Evolutionary conservation across 2,113 vertebrate species (phyloP).

Genomic region (Dipodomys spectabilis): DNA sequence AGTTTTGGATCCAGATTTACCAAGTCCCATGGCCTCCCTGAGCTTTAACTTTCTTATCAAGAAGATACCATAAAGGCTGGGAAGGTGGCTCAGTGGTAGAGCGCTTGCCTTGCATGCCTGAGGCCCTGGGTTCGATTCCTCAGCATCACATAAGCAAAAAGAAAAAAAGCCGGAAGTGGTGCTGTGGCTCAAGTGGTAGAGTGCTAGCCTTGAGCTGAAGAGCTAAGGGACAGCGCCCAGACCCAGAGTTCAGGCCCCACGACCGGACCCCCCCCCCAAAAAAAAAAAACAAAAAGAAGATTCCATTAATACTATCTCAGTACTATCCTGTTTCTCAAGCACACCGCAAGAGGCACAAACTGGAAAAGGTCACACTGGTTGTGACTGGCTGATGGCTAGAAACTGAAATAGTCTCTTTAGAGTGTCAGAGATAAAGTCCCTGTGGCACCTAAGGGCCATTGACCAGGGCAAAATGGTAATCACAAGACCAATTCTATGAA

Average conservation of each 20-base stretch:
- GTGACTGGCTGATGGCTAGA: background rate
- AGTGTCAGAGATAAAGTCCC: background rate
- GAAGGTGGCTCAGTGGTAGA: too few species aligned
- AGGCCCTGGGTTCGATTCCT: too few species aligned
- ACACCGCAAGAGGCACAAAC: background rate
- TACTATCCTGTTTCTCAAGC: background rate
- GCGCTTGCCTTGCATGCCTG: too few species aligned
- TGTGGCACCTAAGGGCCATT: background rate
- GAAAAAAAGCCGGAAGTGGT: too few species aligned
- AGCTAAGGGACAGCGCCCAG: too few species aligned
- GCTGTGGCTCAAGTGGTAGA: too few species aligned
- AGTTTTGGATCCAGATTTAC: background rate
- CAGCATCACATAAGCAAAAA: too few species aligned
- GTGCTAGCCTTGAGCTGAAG: too few species aligned
- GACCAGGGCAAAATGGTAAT: too few species aligned
- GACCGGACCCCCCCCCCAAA: too few species aligned
- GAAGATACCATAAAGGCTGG: background rate
- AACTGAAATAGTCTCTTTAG: background rate
- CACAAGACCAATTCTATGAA: background rate
- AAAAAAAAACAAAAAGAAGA: background rate
- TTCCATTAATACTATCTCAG: background rate
- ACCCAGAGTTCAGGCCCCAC: too few species aligned
- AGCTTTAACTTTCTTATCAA: background rate
- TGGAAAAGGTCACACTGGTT: background rate
- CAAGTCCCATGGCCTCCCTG: background rate